Base-by-base conservation (phyloP, 2,888 invertebrate species). In the Mimas tiliae region DNA sequence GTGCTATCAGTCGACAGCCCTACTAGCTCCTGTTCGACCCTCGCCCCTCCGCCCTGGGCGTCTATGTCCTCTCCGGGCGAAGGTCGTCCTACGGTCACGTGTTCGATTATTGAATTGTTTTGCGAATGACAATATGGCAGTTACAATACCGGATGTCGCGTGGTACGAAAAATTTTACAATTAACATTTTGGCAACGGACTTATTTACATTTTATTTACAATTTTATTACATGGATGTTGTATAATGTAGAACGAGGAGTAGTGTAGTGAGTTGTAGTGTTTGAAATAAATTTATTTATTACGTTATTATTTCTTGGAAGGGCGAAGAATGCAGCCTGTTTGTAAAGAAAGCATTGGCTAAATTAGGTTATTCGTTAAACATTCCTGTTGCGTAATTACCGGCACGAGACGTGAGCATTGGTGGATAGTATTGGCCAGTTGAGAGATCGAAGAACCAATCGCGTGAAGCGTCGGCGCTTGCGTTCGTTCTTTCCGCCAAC, bases 11-110 rank as follows among this genome's bases (percentile, higher is more conserved):
- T 16, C 42, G 38, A 19, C 58, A 58, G 58, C 58, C 58, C 58
- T 58, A 42, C 11, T 19, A 64, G 63, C 50, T 62, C 58, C 33
- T n/a, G 48, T 64, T 52, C 64, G 47, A 19, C 16, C 33, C 45
- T 27, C 64, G 11, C 52, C 47, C 74, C 72, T 72, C 72, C 71
- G 72, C 72, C 70, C 64, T 67, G 72, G 73, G 68, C 78, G 69
- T 69, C 75, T 64, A 70, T 72, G 81, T 80, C 83, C 82, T 85
- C 85, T 73, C 72, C 77, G 71, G 73, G 71, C 80, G 85, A 88
- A 88, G 91, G 89, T 85, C 85, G 84, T 73, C 84, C 85, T 81
- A 75, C 84, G 84, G 82, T 84, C 84, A 82, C 81, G 80, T 78
- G 83, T 73, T 80, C 78, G 82, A 81, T 81, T 83, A 83, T 82